Conservation (phyloP, 2,888 invertebrate species). For the Polyommatus icarus region DNA sequence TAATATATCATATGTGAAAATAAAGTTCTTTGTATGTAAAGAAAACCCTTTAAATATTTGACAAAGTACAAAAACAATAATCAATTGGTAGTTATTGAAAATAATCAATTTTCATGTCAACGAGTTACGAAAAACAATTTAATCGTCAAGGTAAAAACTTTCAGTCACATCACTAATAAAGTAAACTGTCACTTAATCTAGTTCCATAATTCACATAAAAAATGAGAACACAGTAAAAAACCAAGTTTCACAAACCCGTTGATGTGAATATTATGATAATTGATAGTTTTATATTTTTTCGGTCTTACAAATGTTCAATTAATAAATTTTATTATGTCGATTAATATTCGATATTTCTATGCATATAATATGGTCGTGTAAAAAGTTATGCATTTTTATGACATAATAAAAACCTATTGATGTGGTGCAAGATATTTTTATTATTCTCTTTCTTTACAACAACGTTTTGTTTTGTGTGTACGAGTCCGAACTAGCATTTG, state of each 20-base stretch:
- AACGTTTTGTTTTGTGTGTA: no score
- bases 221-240: conserved; percentile 27
- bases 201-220: conserved; percentile 1
- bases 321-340: neutral
- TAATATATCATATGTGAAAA: no score
- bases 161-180: neutral
- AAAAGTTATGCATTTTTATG: no score
- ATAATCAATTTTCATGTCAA: no score
- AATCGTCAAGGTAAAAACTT: neutral
- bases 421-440: no score
- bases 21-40: no score
- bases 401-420: no score
- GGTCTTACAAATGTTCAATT: neutral
- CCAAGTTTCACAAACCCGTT: conserved; percentile 6
- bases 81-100: no score
- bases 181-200: conserved; percentile 3
- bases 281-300: conserved; percentile 14
- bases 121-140: neutral
- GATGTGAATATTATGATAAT: conserved; percentile 20
- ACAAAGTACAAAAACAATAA: no score
- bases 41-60: no score
- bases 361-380: neutral
- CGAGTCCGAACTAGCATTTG: no score
- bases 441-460: no score
- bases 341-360: neutral